Percentiles rank a stretch among this genome's conserved stretches.
Conservation (phyloP, 2,113 vertebrate species). For the Crotalus horridus region DNA sequence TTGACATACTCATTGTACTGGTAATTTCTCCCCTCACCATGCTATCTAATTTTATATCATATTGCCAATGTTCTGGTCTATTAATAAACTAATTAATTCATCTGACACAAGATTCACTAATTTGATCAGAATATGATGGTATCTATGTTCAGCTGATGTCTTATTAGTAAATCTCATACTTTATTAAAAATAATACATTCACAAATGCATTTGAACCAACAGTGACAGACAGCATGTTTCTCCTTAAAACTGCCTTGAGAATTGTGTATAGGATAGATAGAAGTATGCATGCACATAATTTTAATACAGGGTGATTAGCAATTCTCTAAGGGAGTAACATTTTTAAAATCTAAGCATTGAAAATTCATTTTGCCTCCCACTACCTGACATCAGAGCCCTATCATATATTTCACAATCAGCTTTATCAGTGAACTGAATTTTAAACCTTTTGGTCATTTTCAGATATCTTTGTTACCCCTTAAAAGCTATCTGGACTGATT, state of each 20-base stretch:
- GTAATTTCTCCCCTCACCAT: constrained; percentile 54
- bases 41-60: constrained; percentile 51
- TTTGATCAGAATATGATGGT: constrained; percentile 37
- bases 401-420: neutral
- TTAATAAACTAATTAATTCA: constrained; percentile 51
- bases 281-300: neutral
- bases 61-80: constrained; percentile 44
- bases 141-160: constrained; percentile 10
- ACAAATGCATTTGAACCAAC: neutral
- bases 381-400: neutral
- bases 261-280: neutral
- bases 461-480: neutral
- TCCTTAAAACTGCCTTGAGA: neutral
- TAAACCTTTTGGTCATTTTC: neutral
- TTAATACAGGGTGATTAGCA: neutral
- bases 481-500: neutral
- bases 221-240: neutral
- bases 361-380: neutral
- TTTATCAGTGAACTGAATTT: neutral
- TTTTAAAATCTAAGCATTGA: neutral
- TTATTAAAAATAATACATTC: constrained; percentile 27
- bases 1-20: constrained; percentile 49
- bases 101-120: constrained; percentile 38
- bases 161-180: constrained; percentile 41
- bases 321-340: neutral